Percentiles rank a stretch among this genome's conserved stretches.
phyloP scores from a whole-genome alignment of 2,113 vertebrate species.

The Lepisosteus oculatus region DNA sequence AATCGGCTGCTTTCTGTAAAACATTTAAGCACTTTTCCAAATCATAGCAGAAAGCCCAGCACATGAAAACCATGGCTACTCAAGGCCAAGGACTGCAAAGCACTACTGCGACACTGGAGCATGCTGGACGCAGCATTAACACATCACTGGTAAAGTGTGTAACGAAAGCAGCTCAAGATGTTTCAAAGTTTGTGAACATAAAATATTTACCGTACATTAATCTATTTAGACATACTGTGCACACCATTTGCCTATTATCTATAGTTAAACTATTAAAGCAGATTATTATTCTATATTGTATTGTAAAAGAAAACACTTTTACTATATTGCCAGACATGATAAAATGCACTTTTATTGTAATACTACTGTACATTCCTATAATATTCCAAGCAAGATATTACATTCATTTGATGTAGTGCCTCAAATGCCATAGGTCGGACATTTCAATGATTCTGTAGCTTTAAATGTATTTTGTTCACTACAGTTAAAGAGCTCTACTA shows the following conservation, averaged over 20 bases:
- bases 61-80: conserved; percentile 30
- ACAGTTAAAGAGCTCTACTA: not conserved
- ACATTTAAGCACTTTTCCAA: too few relatives aligned
- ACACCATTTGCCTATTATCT: too few relatives aligned
- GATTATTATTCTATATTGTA: too few relatives aligned
- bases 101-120: conserved; percentile 38
- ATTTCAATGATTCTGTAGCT: not conserved
- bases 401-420: conserved; percentile 26
- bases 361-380: too few relatives aligned
- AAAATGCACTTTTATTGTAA: too few relatives aligned
- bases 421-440: not conserved
- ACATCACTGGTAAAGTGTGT: conserved; percentile 28
- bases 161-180: conserved; percentile 33
- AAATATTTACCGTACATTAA: too few relatives aligned
- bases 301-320: too few relatives aligned
- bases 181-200: conserved; percentile 22
- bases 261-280: too few relatives aligned
- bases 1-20: not conserved
- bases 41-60: conserved; percentile 11
- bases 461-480: not conserved
- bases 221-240: too few relatives aligned
- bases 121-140: conserved; percentile 25
- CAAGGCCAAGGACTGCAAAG: conserved; percentile 48
- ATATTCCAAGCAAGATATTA: too few relatives aligned
- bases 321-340: too few relatives aligned